A percentile compares a stretch with the other conserved stretches of the same genome.
phyloP scores from a whole-genome alignment of 2,113 vertebrate genomes.

The Ceyx margarethae region DNA sequence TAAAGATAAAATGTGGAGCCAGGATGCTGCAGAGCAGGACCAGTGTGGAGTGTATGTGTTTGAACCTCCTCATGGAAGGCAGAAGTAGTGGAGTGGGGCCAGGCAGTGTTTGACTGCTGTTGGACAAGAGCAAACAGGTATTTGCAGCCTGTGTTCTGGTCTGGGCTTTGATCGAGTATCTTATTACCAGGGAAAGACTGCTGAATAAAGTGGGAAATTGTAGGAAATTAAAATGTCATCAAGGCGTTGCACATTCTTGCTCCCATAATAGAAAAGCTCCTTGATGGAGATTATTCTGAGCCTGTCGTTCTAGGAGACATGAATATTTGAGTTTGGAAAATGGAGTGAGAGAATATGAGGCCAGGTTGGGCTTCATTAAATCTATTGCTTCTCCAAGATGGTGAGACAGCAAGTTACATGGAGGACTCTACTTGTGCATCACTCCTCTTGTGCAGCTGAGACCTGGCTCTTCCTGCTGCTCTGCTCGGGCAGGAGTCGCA shows the following conservation, averaged over 20 bases:
- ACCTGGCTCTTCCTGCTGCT: too few species aligned
- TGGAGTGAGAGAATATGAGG: neutral
- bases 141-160: neutral
- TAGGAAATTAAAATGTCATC: neutral
- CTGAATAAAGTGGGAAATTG: neutral
- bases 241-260: neutral
- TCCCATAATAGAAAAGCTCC: neutral
- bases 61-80: neutral
- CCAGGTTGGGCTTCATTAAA: neutral
- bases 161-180: neutral
- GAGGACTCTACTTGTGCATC: neutral
- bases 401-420: fast-evolving
- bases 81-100: neutral
- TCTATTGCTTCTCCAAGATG: fast-evolving
- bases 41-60: neutral
- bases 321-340: neutral
- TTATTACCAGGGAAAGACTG: neutral
- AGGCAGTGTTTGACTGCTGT: neutral
- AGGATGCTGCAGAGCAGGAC: neutral
- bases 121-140: neutral
- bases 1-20: neutral
- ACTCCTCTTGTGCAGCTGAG: neutral
- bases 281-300: neutral
- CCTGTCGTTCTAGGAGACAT: neutral
- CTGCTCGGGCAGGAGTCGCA: neutral